Conservation (phyloP, 2,113 vertebrate species). For the cattle (Bos taurus) region DNA sequence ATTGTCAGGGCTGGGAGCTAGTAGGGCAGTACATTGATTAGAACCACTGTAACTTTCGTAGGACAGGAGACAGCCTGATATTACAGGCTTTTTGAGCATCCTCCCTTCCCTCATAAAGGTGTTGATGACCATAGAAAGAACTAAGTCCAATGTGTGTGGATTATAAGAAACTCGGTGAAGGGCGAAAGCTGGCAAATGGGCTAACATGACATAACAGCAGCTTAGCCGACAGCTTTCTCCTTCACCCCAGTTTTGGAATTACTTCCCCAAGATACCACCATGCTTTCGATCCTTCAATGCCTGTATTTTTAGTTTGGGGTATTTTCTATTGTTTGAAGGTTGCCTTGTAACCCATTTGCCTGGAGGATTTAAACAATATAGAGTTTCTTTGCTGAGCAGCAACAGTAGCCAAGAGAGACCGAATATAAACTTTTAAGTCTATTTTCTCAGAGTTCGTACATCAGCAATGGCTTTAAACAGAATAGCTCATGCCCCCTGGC, state of each 20-base stretch:
- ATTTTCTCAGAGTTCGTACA: slow-evolving; percentile 68
- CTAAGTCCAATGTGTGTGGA: not conserved
- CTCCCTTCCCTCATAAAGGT: not conserved
- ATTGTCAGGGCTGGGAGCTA: not conserved
- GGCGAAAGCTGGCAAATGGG: not conserved
- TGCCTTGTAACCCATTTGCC: slow-evolving; percentile 71
- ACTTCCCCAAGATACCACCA: not conserved
- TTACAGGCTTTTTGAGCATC: not conserved
- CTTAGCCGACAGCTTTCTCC: not conserved
- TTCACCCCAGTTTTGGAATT: not conserved
- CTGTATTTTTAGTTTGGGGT: slow-evolving; percentile 74
- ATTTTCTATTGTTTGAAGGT: slow-evolving; percentile 74
- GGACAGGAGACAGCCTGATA: not conserved
- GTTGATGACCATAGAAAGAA: not conserved
- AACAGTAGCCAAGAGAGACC: slow-evolving; percentile 77
- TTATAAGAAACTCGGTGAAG: not conserved
- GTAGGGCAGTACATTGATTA: not conserved
- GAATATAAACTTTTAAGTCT: slow-evolving; percentile 73
- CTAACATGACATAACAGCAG: not conserved
- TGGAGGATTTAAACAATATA: slow-evolving; percentile 66
- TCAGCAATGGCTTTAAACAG: slow-evolving; percentile 70
- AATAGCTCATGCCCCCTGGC: slow-evolving; percentile 68
- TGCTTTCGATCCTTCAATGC: slow-evolving; percentile 8
- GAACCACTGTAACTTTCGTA: not conserved
- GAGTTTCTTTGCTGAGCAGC: slow-evolving; percentile 68